These are phyloP conservation scores for Microcebus murinus DNA, from an alignment of 2,113 vertebrate genomes.

Conservation along the genomic window DNA sequence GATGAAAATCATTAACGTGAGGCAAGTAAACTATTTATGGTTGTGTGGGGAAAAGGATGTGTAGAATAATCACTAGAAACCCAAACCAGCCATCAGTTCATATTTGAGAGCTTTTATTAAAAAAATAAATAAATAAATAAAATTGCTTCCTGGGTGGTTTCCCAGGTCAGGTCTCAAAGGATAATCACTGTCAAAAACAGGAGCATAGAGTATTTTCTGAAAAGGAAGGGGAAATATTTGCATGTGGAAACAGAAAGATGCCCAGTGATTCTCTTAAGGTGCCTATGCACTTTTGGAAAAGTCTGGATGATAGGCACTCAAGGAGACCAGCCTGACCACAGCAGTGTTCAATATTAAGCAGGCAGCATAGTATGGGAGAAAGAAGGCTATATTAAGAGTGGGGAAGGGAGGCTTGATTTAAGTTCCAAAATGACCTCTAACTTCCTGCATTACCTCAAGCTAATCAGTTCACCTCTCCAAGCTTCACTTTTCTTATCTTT, in stretches of 20 bases:
- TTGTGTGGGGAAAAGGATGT: neutral
- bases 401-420: neutral
- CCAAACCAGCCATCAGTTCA: neutral
- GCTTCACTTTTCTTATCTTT: neutral
- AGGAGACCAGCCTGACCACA: neutral
- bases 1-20: conserved; percentile 27
- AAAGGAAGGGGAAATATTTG: neutral
- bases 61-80: neutral
- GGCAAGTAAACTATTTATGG: conserved; percentile 26
- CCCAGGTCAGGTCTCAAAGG: neutral
- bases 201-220: neutral
- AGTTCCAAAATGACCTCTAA: neutral
- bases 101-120: neutral
- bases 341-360: no score
- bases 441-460: neutral
- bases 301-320: neutral
- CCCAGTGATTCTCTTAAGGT: neutral
- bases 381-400: neutral
- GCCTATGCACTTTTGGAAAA: neutral
- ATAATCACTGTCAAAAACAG: neutral
- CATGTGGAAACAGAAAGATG: neutral
- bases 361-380: neutral
- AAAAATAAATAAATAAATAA: neutral
- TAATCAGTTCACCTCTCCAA: neutral
- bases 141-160: neutral